Base-by-base conservation (phyloP, 2,888 invertebrate genomes). In the Bembecia ichneumoniformis region DNA sequence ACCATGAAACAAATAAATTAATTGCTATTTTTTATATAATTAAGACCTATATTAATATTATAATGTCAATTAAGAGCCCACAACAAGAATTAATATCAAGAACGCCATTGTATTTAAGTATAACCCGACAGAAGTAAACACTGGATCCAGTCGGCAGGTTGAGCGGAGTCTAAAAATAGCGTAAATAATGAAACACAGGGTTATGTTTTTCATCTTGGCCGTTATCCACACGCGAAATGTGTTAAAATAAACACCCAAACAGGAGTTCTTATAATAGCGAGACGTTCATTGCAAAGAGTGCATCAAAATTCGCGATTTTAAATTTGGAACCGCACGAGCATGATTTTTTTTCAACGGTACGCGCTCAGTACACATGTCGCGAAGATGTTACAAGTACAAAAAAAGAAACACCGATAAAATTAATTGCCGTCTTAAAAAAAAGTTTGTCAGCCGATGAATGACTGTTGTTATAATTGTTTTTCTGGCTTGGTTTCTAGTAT, bases 211-310 rank as follows among this genome's bases (percentile, higher is more conserved):
- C 84, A 84, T 86, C 86, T 82, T 82, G 66, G 70, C 71, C 74
- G 82, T 82, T 86, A 80, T 81, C 49, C 77, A 75, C 73, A 77
- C 77, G 86, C 87, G 70, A 86, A 87, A 82, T 82, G 82, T 81
- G 86, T 82, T 84, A 87, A 81, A 84, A 83, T 82, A 87, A 86
- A 84, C 78, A 82, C 70, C 78, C 69, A 83, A 82, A 83, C 79
- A 72, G 28, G 58, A 73, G 74, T 78, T 28, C 78, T 86, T 81
- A 73, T 81, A 80, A 82, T 84, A 84, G 79, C 74, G 76, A 77
- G 73, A 78, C 79, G 77, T 71, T 74, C 79, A 28, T 28, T 79
- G 79, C 77, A 77, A 75, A 66, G 49, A 62, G 59, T 80, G 82
- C 82, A 82, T 76, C 66, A 36, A 59, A 77, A 82, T 79, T 82